These are phyloP conservation scores for Drosophila athabasca DNA, from an alignment of 1,140 invertebrate genomes.

Conservation along the genomic window DNA sequence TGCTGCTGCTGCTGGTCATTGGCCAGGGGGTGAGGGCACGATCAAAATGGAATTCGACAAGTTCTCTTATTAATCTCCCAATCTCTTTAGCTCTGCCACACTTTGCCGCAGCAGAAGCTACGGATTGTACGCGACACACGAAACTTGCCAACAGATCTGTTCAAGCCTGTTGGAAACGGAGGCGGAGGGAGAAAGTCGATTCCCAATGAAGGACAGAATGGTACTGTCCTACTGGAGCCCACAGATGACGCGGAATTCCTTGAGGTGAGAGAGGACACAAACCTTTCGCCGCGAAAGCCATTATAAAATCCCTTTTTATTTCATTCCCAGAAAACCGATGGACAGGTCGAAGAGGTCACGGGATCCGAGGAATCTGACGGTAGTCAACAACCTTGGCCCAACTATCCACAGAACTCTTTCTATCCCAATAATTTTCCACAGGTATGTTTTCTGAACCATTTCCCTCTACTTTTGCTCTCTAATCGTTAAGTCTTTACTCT, in stretches of 20 bases:
- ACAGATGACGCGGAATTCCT: background rate
- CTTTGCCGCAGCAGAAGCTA: slow-evolving; percentile 13
- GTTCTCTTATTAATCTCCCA: background rate
- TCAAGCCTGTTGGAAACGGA: slow-evolving; percentile 38
- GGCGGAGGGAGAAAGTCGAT: background rate
- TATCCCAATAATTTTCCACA: background rate
- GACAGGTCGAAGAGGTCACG: slow-evolving; percentile 9
- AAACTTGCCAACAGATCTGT: slow-evolving; percentile 48
- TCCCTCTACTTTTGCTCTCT: no score
- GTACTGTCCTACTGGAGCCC: background rate
- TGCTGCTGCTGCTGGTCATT: slow-evolving; percentile 25
- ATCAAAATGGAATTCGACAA: background rate
- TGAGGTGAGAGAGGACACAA: background rate
- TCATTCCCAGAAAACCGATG: background rate
- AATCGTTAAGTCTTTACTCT: background rate
- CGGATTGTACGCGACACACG: slow-evolving; percentile 40
- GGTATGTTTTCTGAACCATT: no score
- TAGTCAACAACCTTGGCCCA: background rate
- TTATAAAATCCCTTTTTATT: background rate
- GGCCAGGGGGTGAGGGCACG: slow-evolving; percentile 33
- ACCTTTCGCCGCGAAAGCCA: no score
- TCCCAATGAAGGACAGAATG: background rate
- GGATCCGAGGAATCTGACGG: background rate
- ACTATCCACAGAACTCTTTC: background rate
- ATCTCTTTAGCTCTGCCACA: slow-evolving; percentile 24